These are phyloP conservation scores for Calyptomena viridis DNA, from an alignment of 2,113 vertebrate species.

Conservation along the genomic window DNA sequence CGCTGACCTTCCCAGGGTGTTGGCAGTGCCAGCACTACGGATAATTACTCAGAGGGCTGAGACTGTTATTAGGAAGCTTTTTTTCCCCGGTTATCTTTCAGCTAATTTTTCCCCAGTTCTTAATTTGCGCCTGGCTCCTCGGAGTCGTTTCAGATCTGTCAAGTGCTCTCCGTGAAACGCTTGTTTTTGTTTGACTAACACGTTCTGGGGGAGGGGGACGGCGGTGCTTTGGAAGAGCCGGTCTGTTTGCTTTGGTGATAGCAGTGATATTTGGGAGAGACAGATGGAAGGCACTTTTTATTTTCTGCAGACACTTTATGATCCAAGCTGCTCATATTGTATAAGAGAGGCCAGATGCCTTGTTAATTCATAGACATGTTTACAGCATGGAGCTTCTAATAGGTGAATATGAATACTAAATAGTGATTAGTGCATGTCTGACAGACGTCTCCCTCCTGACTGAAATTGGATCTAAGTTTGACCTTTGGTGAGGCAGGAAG, in stretches of 20 bases:
- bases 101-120: not conserved
- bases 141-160: slow-evolving; percentile 24
- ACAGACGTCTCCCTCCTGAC: slow-evolving; percentile 71
- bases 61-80: not conserved
- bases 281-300: slow-evolving; percentile 76
- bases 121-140: slow-evolving; percentile 27
- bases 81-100: not conserved
- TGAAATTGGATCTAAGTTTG: slow-evolving; percentile 70
- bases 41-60: not conserved
- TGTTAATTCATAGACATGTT: slow-evolving; percentile 77
- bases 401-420: slow-evolving; percentile 76
- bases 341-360: slow-evolving; percentile 75
- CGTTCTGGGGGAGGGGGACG: slow-evolving; percentile 52
- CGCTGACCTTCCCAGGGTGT: not conserved
- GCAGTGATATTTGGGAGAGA: slow-evolving; percentile 72
- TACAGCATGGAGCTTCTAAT: slow-evolving; percentile 71
- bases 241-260: slow-evolving; percentile 74
- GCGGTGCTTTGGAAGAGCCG: slow-evolving; percentile 51
- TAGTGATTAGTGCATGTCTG: slow-evolving; percentile 75
- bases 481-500: slow-evolving; percentile 64
- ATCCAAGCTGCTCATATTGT: slow-evolving; percentile 76
- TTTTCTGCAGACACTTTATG: slow-evolving; percentile 75
- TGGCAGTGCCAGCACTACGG: not conserved
- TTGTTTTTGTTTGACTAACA: slow-evolving; percentile 71
- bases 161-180: slow-evolving; percentile 18